Evolutionary conservation across 2,113 vertebrate genomes (phyloP), one percentile per base, ranked within the genome.

Genomic region (Panthera tigris): DNA sequence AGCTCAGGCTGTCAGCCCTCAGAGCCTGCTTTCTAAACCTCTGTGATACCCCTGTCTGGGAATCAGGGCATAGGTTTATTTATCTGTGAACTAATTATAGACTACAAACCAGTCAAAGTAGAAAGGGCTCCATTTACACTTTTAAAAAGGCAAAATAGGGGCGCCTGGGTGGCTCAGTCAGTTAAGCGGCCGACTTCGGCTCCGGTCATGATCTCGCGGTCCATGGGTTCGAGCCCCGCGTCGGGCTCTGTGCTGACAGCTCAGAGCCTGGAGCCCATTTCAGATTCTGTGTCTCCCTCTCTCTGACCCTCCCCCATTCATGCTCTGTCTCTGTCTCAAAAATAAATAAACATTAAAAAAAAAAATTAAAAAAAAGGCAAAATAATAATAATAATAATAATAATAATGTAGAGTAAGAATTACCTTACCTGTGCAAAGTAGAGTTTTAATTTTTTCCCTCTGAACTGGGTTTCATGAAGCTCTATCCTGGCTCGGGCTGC

Each of bases 401-500:
- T 61, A 41, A 16, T 39, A 85, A 63, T 2, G 7, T 13, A 52
- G 48, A 21, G 33, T 11, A 73, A 94, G 61, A 89, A 65, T 45
- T 16, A 66, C 55, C 80, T 98, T 98, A 99, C 99, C 99, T 99
- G 99, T 96, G 99, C 99, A 80, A 99, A 99, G 97, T 99, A 99
- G 76, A 99, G 98, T 95, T 99, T 99, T 92, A 99, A 98, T 97
- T 99, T 99, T 97, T 99, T 99, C 92, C 99, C 99, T 98, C 99
- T 98, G 98, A 99, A 99, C 92, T 99, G 99, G 95, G 99, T 99
- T 98, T 99, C 99, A 65, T 99, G 99, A 88, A 99, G 99, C 98
- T 99, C 99, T 99, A 99, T 99, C 95, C 99, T 99, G 94, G 99
- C 99, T 65, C 99, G 99, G 89, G 99, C 99, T 83, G 99, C 99